A percentile compares a stretch with the other conserved stretches of the same genome.
phyloP scores from a whole-genome alignment of 2,888 invertebrate genomes.

The Eupeodes latifasciatus region DNA sequence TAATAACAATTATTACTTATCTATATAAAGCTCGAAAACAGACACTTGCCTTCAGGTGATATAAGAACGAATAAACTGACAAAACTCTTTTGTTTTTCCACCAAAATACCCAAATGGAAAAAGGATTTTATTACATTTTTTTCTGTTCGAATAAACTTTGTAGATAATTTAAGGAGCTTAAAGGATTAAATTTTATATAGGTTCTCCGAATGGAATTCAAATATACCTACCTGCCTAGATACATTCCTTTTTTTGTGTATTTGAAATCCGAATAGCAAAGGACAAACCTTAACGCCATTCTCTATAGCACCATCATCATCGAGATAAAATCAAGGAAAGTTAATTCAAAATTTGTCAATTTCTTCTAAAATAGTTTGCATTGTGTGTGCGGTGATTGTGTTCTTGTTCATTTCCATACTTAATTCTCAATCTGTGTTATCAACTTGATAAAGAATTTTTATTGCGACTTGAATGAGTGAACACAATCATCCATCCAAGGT shows the following conservation, averaged over 20 bases:
- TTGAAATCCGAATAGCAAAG: background rate
- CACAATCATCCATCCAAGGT: too few relatives aligned
- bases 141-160: background rate
- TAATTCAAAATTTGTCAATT: background rate
- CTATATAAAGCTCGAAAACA: too few relatives aligned
- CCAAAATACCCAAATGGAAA: background rate
- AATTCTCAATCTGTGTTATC: background rate
- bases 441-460: background rate
- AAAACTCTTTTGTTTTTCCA: background rate
- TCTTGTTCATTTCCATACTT: conserved; percentile 2
- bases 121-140: background rate
- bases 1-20: too few relatives aligned
- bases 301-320: too few relatives aligned
- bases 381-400: background rate
- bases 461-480: background rate
- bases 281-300: background rate
- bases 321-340: background rate
- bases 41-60: background rate
- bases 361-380: background rate
- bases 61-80: too few relatives aligned
- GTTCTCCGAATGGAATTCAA: background rate
- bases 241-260: too few relatives aligned
- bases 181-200: background rate
- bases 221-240: background rate
- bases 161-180: conserved; percentile 3